Base-by-base conservation (phyloP, 2,888 invertebrate species). In the Pollenia griseotomentosa region DNA sequence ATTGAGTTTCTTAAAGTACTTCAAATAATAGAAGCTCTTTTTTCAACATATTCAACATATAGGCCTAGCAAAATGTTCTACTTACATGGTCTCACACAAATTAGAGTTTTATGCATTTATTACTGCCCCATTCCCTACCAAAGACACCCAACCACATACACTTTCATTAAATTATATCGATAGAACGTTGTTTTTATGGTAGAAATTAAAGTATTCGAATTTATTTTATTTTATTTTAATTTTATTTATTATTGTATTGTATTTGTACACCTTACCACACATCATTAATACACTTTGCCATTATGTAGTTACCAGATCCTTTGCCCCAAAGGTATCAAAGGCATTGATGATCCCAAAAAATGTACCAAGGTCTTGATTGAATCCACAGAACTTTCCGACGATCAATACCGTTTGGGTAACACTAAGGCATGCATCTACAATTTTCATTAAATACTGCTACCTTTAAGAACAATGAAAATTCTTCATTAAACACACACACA, bases 351-450 rank as follows among this genome's bases (percentile, higher is more conserved):
- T 93, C 96, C 96, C 93, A 97, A 97, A 95, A 97, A 98, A 94
- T 95, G 96, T 92, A 97, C 98, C 89, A 96, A 95, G 93, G 94
- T 96, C 92, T 96, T 99, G 94, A 95, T 98, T 95, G 97, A 97
- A 83, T 94, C 96, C 88, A 96, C 97, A 90, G 96, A 96, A 93
- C 96, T 99, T 94, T 97, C 97, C 94, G 94, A 96, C 90, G 98
- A 99, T 94, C 96, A 97, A 93, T 99, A 97, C 95, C 97, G 98
- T 95, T 96, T 98, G 94, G 99, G 99, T 95, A 97, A 97, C 95
- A 99, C 99, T 94, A 99, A 99, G 97, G 99, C 99, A 97, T 96
- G 97, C 66, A 78, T 84, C 68, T 73, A 63, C 84, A 78, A 82
- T 89, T 65, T 79, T 73, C 78, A 61, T 55, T 73, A 63, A 73